Conservation (phyloP, 2,888 invertebrate genomes). For the Hartigia nigra region DNA sequence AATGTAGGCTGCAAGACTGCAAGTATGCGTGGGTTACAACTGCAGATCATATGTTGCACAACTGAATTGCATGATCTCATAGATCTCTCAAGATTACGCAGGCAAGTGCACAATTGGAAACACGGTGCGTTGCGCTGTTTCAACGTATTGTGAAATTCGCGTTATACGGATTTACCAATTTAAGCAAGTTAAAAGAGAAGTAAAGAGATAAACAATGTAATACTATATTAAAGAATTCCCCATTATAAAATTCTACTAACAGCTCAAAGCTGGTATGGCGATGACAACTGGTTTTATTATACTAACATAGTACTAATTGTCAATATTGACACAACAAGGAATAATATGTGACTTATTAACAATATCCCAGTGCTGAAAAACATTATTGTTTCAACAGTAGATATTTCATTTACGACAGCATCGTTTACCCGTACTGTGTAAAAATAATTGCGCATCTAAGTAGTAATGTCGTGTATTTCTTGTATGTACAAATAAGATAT, state of each 20-base stretch:
- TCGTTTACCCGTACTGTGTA: neutral
- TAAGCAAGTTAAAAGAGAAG: neutral
- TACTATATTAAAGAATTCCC: neutral
- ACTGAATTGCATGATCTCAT: conserved; percentile 49
- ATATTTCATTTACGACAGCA: neutral
- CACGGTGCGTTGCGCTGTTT: neutral
- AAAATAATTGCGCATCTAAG: neutral
- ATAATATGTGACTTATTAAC: neutral
- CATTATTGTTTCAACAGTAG: neutral
- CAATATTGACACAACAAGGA: neutral
- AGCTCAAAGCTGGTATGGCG: neutral
- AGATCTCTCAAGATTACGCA: conserved; percentile 26
- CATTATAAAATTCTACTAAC: neutral
- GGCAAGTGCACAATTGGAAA: neutral
- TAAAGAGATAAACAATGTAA: neutral
- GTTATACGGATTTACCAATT: neutral
- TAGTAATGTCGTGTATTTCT: neutral
- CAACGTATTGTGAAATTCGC: neutral
- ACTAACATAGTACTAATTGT: neutral
- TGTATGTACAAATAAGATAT: neutral
- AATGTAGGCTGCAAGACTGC: conserved; percentile 37
- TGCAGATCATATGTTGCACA: conserved; percentile 34
- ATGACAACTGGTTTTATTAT: too few species aligned
- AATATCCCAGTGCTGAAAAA: neutral
- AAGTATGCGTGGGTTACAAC: conserved; percentile 26